Base-by-base conservation (phyloP, 2,888 invertebrate species). In the Cantharis rufa region DNA sequence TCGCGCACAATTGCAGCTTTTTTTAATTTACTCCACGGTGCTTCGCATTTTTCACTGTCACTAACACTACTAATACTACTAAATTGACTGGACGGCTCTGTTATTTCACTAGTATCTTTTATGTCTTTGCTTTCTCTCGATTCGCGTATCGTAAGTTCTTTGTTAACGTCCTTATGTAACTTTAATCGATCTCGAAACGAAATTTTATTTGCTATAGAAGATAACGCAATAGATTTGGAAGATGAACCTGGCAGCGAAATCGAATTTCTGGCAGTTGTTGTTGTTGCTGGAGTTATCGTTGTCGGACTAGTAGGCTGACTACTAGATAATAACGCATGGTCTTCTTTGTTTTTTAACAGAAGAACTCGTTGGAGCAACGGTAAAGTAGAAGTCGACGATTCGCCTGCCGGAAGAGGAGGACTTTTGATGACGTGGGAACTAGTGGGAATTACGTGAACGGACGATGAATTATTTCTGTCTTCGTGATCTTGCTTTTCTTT, bases 401-500 rank as follows among this genome's bases (percentile, higher is more conserved):
- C 93, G 13, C 91, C 84, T n/a, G 80, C 21, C 18, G 74, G 63
- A n/a, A n/a, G n/a, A 80, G 90, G 90, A 9, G 91, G 87, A 76
- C 86, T 89, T 82, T 91, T 92, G 79, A 91, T 84, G 64, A 86
- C 91, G 77, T 92, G 91, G 76, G 93, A 92, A 79, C 90, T 89
- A 79, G 90, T 89, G 83, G 90, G 87, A 82, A 86, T 85, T 82
- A 86, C 84, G 82, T 87, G 84, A 11, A 78, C 64, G 84, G 86
- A 86, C 81, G 88, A 84, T 83, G 88, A 87, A 84, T 86, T 90
- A 79, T 89, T 89, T 32, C 88, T 88, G 84, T 91, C 91, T 86
- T 92, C 91, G 83, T 90, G 90, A 83, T 91, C 91, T 87, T 96
- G 95, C 87, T 95, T 96, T 86, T 96, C 96, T 87, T 95, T 96